Evolutionary conservation across 2,888 invertebrate genomes (phyloP).

Genomic region (Leistus spinibarbis): DNA sequence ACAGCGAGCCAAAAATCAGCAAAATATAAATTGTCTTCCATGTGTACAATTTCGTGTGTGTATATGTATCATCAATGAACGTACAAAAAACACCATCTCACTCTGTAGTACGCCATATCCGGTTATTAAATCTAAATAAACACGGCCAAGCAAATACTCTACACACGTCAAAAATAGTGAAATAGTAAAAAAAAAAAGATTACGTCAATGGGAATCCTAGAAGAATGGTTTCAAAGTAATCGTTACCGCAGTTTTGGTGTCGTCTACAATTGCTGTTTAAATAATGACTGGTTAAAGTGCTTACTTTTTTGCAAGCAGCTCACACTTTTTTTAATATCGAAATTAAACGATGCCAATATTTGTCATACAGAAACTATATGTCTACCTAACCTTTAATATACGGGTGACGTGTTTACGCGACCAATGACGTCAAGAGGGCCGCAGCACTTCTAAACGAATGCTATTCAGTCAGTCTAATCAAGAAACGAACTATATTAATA

Average conservation of each 20-base stretch:
- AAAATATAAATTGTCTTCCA: neutral
- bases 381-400: neutral
- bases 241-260: neutral
- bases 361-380: neutral
- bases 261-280: constrained; percentile 16
- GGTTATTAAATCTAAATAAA: constrained; percentile 6
- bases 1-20: neutral
- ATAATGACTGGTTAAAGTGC: constrained; percentile 19
- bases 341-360: neutral
- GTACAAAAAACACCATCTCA: neutral
- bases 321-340: neutral
- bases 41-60: neutral
- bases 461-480: no score
- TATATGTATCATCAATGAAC: constrained; percentile 3
- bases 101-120: constrained; percentile 19
- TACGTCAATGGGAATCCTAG: constrained; percentile 34
- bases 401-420: neutral
- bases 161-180: neutral
- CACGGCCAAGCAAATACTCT: neutral
- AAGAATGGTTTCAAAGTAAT: constrained; percentile 22
- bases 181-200: constrained; percentile 23
- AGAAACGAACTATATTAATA: no score
- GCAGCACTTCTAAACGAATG: neutral
- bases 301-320: neutral
- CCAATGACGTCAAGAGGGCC: neutral